Percentiles rank a stretch among this genome's conserved stretches.
Conservation (phyloP, 2,888 invertebrate species). For the Synanthedon vespiformis region DNA sequence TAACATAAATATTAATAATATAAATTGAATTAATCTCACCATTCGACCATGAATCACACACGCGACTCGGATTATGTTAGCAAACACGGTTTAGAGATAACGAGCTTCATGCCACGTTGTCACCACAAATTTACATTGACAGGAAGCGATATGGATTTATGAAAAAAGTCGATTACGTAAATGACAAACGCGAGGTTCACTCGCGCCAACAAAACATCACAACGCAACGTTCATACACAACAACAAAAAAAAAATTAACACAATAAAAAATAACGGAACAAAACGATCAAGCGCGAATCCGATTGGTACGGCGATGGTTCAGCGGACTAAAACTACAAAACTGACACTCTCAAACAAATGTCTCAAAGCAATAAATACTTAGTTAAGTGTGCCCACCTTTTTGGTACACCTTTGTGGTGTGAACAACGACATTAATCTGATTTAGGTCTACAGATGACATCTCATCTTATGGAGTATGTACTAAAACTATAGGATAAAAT, state of each 20-base stretch:
- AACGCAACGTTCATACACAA: neutral
- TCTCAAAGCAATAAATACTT: no score
- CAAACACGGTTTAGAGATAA: constrained; percentile 17
- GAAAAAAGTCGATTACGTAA: constrained; percentile 28
- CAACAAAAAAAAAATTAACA: constrained; percentile 16
- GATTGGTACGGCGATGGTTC: constrained; percentile 4
- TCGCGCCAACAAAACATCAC: neutral
- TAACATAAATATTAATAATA: constrained; percentile 34
- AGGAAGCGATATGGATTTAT: constrained; percentile 3
- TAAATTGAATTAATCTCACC: constrained; percentile 32
- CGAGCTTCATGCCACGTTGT: constrained; percentile 8
- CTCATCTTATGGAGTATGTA: no score
- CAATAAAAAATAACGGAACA: constrained; percentile 20
- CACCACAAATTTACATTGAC: constrained; percentile 8
- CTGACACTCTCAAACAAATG: no score
- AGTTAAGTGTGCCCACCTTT: no score
- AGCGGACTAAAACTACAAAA: no score
- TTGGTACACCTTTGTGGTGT: no score
- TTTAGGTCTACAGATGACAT: no score
- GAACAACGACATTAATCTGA: no score
- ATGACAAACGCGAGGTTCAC: constrained; percentile 17
- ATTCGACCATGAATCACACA: constrained; percentile 35
- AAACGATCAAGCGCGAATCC: constrained; percentile 14
- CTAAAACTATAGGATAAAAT: no score
- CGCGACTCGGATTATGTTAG: constrained; percentile 19